phyloP scores from a whole-genome alignment of 2,113 vertebrate species.

The Mastomys coucha region DNA sequence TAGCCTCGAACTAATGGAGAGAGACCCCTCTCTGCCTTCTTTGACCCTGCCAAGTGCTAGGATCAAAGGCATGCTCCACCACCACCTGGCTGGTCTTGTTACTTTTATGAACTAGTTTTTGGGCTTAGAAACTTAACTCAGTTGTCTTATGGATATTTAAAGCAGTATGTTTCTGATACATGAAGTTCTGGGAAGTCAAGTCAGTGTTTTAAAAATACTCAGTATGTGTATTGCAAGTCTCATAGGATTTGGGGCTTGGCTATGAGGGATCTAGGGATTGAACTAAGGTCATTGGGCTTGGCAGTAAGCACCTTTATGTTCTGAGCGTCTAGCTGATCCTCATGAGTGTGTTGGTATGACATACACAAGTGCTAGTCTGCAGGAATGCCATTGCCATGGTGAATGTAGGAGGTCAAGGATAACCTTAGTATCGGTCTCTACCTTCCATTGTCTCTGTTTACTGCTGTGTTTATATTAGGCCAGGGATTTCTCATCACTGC shows the following conservation, averaged over 20 bases:
- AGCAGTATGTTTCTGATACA: not conserved
- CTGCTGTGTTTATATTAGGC: not conserved
- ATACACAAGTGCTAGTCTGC: not conserved
- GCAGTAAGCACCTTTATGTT: too few relatives aligned
- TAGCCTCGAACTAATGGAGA: not conserved
- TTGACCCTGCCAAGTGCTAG: not conserved
- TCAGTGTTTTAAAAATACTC: not conserved
- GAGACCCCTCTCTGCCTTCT: not conserved
- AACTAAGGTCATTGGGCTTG: not conserved
- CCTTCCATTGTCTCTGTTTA: not conserved
- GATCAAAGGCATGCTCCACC: not conserved
- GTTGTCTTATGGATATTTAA: not conserved
- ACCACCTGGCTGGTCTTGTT: not conserved
- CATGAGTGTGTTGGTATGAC: not conserved
- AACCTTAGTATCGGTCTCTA: not conserved
- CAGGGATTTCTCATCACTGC: not conserved
- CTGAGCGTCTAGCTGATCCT: not conserved
- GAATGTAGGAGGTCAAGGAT: not conserved
- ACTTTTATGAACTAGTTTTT: not conserved
- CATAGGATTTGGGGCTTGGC: not conserved
- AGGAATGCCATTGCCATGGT: not conserved
- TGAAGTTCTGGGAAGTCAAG: not conserved
- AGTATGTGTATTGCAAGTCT: not conserved
- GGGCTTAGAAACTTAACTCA: not conserved
- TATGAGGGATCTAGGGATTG: not conserved